A percentile compares a stretch with the other conserved stretches of the same genome.
Evolutionary conservation across 1,140 invertebrate species (phyloP).

Genomic region (Drosophila nigromelanica): DNA sequence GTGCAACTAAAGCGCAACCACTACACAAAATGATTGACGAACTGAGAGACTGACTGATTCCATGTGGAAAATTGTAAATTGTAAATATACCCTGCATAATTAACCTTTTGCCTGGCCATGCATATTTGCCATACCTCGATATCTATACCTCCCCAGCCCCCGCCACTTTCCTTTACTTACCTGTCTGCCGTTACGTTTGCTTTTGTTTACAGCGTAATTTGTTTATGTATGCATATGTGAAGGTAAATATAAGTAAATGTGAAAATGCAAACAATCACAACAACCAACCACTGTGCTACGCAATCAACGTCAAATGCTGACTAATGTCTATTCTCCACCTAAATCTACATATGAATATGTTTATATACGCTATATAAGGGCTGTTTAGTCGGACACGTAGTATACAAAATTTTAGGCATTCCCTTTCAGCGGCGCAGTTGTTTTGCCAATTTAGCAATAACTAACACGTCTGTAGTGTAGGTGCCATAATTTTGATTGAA

Average conservation of each 20-base stretch:
- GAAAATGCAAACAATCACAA: slow-evolving; percentile 76
- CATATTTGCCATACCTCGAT: slow-evolving; percentile 50
- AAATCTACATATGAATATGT: not conserved
- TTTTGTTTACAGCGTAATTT: slow-evolving; percentile 77
- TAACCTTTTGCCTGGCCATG: slow-evolving; percentile 62
- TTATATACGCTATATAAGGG: slow-evolving; percentile 15
- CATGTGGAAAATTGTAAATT: slow-evolving; percentile 47
- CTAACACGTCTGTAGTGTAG: slow-evolving; percentile 58
- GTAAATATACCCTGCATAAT: slow-evolving; percentile 65
- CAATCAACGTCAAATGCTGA: slow-evolving; percentile 61
- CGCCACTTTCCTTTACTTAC: not conserved
- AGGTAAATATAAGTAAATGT: slow-evolving; percentile 47
- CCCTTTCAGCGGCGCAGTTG: slow-evolving; percentile 35
- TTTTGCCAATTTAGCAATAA: slow-evolving; percentile 55
- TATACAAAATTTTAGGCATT: slow-evolving; percentile 24
- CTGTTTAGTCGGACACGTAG: slow-evolving; percentile 56
- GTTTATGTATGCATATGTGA: slow-evolving; percentile 41
- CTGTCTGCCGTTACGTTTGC: slow-evolving; percentile 26
- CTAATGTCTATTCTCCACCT: slow-evolving; percentile 6
- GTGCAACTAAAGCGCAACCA: slow-evolving; percentile 47
- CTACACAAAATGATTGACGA: slow-evolving; percentile 63
- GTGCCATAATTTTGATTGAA: slow-evolving; percentile 23
- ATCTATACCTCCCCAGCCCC: not conserved
- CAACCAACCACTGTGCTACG: slow-evolving; percentile 62
- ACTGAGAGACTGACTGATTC: slow-evolving; percentile 45